These are phyloP conservation scores for Eremobia ochroleuca DNA, from an alignment of 2,888 invertebrate genomes.

Conservation along the genomic window DNA sequence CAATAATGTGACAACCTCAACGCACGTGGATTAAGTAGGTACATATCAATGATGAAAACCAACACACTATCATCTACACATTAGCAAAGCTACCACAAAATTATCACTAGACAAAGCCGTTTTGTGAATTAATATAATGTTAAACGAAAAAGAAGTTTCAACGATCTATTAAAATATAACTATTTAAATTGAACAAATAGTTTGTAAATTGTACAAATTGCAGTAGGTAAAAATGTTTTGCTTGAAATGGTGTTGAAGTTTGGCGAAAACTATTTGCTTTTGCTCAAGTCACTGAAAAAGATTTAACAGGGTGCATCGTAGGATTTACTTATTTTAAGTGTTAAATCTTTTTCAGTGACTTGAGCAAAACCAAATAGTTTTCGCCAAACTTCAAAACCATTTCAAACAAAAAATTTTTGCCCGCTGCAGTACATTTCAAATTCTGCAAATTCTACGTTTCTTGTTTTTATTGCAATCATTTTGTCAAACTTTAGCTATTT, in stretches of 20 bases:
- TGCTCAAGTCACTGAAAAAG: not conserved
- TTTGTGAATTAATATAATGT: no score
- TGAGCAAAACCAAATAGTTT: not conserved
- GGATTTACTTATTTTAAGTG: no score
- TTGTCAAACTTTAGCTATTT: conserved; percentile 45
- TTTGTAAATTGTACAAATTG: conserved; percentile 29
- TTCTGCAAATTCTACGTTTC: not conserved
- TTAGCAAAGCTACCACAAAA: no score
- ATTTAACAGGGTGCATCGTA: no score
- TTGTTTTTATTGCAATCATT: conserved; percentile 42
- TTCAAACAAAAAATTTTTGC: not conserved
- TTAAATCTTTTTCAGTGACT: not conserved
- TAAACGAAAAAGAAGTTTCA: not conserved
- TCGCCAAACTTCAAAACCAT: not conserved
- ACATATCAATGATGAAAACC: no score
- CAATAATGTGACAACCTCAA: no score
- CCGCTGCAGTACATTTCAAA: conserved; percentile 28
- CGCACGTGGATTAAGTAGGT: no score
- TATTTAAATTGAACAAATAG: no score
- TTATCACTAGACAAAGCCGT: no score
- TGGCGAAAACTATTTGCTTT: not conserved
- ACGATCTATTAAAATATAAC: not conserved
- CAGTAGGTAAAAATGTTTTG: not conserved
- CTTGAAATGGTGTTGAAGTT: not conserved
- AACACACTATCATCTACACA: no score